Percentiles rank a stretch among this genome's conserved stretches.
These are phyloP conservation scores for Taxidea taxus DNA, from an alignment of 2,113 vertebrate species.

Conservation along the genomic window DNA sequence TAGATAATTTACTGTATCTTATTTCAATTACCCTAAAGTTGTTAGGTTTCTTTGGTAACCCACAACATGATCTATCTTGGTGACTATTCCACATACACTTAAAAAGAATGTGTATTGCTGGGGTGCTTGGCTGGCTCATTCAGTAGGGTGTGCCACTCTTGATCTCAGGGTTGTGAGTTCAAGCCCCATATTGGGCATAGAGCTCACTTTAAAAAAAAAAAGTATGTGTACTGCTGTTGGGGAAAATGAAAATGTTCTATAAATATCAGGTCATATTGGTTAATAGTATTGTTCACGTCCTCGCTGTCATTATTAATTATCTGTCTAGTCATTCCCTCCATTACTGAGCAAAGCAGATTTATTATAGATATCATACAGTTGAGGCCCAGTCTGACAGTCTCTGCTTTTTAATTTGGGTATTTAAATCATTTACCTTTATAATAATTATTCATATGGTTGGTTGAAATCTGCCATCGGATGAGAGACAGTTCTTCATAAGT, in stretches of 20 bases:
- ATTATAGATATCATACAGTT: not conserved
- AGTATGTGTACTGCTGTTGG: not conserved
- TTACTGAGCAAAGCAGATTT: not conserved
- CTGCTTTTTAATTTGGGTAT: not conserved
- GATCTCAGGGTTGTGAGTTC: not conserved
- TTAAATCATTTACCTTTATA: not conserved
- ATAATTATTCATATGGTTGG: not conserved
- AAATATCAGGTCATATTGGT: not conserved
- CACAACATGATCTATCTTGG: not conserved
- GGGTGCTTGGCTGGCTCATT: not conserved
- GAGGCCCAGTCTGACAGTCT: not conserved
- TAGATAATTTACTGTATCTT: not conserved
- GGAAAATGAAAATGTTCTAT: not conserved
- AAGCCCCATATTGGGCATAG: not conserved
- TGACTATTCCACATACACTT: not conserved
- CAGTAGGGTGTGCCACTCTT: not conserved
- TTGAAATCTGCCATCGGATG: not conserved
- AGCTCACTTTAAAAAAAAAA: not conserved
- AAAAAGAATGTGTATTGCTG: not conserved
- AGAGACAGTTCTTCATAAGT: not conserved
- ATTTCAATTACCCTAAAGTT: not conserved
- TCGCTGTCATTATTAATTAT: not conserved
- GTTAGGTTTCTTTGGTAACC: not conserved
- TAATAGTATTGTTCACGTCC: not conserved
- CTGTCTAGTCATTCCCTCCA: not conserved